Percentiles rank a stretch among this genome's conserved stretches.
phyloP scores from a whole-genome alignment of 2,797 vertebrate species.

The Erethizon dorsatum region DNA sequence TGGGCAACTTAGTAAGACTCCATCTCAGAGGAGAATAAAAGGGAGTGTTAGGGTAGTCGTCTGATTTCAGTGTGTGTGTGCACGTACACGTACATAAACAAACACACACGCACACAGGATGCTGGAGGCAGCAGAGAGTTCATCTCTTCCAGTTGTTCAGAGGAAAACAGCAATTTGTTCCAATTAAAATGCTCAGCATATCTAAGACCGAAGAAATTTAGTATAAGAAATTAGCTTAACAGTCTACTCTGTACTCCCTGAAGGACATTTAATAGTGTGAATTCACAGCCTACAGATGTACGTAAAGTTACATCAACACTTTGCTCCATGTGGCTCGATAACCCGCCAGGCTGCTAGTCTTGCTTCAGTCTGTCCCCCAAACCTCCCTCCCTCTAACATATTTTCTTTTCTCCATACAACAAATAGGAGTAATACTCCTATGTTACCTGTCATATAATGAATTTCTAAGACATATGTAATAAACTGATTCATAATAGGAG shows the following conservation, averaged over 20 bases:
- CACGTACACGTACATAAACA: neutral
- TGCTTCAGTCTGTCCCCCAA: neutral
- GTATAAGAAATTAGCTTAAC: neutral
- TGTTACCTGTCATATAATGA: neutral
- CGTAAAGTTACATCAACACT: neutral
- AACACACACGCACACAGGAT: neutral
- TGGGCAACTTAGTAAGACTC: neutral
- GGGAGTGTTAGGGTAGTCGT: neutral
- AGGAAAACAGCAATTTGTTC: conserved; percentile 18
- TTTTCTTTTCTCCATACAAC: neutral
- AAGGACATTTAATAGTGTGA: neutral
- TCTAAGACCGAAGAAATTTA: conserved; percentile 16
- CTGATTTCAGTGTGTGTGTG: neutral
- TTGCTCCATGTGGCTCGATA: neutral
- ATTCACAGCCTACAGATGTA: neutral
- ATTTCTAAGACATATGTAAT: conserved; percentile 46
- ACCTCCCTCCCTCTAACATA: neutral
- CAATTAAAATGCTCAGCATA: conserved; percentile 7
- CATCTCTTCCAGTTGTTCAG: neutral
- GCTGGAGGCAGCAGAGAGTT: neutral
- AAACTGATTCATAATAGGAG: neutral
- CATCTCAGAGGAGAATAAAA: neutral
- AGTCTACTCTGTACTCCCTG: neutral
- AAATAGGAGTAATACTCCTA: neutral
- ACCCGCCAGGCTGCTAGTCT: neutral